Conservation (phyloP, 1,140 invertebrate species). For the Brachionus rubens region DNA sequence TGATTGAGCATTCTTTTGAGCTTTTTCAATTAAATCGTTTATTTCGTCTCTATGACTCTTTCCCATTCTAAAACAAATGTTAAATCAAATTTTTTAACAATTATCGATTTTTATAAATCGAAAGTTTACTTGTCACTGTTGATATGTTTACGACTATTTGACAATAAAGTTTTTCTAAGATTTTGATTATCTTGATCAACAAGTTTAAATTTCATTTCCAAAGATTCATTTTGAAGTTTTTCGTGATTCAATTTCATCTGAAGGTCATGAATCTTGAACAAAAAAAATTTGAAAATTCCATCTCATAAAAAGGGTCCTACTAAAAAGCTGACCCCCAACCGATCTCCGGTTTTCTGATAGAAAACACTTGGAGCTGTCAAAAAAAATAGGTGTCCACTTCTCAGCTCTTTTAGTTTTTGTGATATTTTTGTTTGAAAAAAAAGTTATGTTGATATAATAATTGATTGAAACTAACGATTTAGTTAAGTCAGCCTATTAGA, state of each 20-base stretch:
- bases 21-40: constrained; percentile 27
- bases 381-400: no score
- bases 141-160: neutral
- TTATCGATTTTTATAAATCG: neutral
- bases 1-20: constrained; percentile 21
- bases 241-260: constrained; percentile 32
- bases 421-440: no score
- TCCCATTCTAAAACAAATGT: neutral
- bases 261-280: constrained; percentile 15
- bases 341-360: no score
- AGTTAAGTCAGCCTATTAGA: no score
- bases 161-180: neutral
- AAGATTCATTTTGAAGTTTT: constrained; percentile 30
- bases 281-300: neutral
- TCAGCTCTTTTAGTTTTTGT: no score
- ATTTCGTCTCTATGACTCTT: constrained; percentile 18
- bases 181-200: constrained; percentile 38
- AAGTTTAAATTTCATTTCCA: constrained; percentile 35
- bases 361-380: no score
- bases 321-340: no score
- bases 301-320: no score
- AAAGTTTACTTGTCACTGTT: neutral
- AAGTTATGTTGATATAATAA: no score
- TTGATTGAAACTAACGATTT: no score
- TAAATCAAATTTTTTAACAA: neutral